Evolutionary conservation across 1,140 invertebrate genomes (phyloP).

Genomic region (Bombus sylvicola): DNA sequence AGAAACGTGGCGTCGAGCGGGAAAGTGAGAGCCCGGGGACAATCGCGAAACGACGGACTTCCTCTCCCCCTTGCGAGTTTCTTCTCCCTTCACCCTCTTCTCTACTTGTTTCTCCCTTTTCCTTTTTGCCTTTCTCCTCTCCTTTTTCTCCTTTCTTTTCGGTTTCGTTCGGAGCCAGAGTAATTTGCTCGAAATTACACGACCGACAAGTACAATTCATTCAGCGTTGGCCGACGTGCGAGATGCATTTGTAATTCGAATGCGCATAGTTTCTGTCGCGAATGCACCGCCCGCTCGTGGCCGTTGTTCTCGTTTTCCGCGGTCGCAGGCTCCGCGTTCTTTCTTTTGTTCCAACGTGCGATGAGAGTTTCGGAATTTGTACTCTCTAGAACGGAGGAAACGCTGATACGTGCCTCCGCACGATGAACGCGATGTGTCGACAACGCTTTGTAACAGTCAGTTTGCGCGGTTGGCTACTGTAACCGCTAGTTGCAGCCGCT

Average conservation of each 20-base stretch:
- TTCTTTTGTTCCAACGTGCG: not conserved
- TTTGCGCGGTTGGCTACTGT: not conserved
- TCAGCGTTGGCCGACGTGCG: not conserved
- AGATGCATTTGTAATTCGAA: slow-evolving; percentile 18
- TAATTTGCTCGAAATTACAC: slow-evolving; percentile 14
- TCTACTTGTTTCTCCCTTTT: too few relatives aligned
- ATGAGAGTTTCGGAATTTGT: slow-evolving; percentile 7
- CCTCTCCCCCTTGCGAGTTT: not conserved
- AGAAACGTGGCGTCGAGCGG: not conserved
- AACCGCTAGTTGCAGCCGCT: not conserved
- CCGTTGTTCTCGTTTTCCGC: not conserved
- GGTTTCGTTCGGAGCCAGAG: not conserved
- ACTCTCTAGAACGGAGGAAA: not conserved
- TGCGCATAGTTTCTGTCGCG: not conserved
- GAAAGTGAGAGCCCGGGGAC: slow-evolving; percentile 19
- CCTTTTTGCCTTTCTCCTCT: not conserved
- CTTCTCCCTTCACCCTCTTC: not conserved
- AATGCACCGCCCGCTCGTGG: too few relatives aligned
- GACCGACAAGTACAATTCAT: slow-evolving; percentile 19
- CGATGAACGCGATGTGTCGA: not conserved
- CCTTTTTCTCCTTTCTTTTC: not conserved
- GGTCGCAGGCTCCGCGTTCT: not conserved
- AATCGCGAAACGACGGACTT: slow-evolving; percentile 21
- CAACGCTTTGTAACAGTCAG: not conserved
- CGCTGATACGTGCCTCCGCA: not conserved